Conservation (phyloP, 2,888 invertebrate species). For the Drosophila anomelani region DNA sequence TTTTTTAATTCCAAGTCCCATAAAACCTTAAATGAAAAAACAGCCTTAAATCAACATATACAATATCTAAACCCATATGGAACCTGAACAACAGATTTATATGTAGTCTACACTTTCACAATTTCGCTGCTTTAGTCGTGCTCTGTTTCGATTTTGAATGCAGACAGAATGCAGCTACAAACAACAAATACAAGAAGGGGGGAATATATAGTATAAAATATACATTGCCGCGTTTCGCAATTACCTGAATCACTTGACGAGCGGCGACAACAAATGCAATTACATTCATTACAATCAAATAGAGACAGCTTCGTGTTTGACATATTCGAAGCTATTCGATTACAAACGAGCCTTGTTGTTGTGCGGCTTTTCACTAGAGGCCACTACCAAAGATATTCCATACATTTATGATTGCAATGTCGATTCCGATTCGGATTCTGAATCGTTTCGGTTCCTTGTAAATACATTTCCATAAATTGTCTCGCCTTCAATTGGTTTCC, state of each 20-base stretch:
- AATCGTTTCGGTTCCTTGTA: slow-evolving; percentile 56
- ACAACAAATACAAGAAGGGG: neutral
- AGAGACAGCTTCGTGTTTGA: slow-evolving; percentile 68
- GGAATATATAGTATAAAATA: neutral
- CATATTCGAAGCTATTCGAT: slow-evolving; percentile 44
- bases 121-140: slow-evolving; percentile 58
- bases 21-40: too few relatives aligned
- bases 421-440: slow-evolving; percentile 36
- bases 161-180: slow-evolving; percentile 28
- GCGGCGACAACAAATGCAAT: slow-evolving; percentile 57
- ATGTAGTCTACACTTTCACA: slow-evolving; percentile 44
- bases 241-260: slow-evolving; percentile 52
- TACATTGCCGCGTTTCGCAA: slow-evolving; percentile 57
- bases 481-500: slow-evolving; percentile 7
- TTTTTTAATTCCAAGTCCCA: too few relatives aligned
- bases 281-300: slow-evolving; percentile 61
- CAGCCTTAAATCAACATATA: neutral
- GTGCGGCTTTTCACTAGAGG: slow-evolving; percentile 1
- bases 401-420: slow-evolving; percentile 47
- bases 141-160: slow-evolving; percentile 40
- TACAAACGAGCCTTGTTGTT: slow-evolving; percentile 17
- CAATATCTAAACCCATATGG: neutral
- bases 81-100: slow-evolving; percentile 1
- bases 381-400: slow-evolving; percentile 11
- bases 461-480: slow-evolving; percentile 53